Percentiles rank a stretch among this genome's conserved stretches.
phyloP scores from a whole-genome alignment of 2,797 vertebrate genomes.

The Sebastes matsubarae region DNA sequence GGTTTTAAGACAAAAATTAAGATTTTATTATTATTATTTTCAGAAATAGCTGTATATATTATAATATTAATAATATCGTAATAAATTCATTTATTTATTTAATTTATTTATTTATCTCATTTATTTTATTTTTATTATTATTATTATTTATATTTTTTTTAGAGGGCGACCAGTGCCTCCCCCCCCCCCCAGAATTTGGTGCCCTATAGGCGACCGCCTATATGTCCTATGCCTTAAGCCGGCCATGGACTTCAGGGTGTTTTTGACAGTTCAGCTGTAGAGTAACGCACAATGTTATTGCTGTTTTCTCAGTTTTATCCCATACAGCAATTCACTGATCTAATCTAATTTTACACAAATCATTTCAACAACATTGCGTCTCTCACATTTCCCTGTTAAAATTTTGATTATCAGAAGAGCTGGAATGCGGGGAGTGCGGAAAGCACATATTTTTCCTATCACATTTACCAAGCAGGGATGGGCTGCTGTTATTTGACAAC shows the following conservation, averaged over 20 bases:
- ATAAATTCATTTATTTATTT: no score
- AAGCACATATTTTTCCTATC: conserved; percentile 18
- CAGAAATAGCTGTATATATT: no score
- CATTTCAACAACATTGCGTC: not conserved
- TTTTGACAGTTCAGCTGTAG: not conserved
- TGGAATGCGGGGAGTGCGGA: conserved; percentile 47
- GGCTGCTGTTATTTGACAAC: conserved; percentile 45
- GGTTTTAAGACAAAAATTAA: not conserved
- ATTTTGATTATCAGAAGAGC: not conserved
- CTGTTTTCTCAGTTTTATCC: not conserved
- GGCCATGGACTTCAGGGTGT: not conserved
- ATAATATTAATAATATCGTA: no score
- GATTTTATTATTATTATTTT: no score
- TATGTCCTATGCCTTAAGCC: no score
- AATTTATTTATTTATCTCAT: no score
- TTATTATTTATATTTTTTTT: no score
- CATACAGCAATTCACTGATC: not conserved
- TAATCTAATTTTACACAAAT: not conserved
- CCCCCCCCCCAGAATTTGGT: no score
- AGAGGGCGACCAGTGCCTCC: no score
- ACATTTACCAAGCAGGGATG: conserved; percentile 12
- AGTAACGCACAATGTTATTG: not conserved
- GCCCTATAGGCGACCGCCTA: no score
- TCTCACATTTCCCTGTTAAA: not conserved
- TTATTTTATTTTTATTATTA: no score